Evolutionary conservation across 1,140 invertebrate species (phyloP).

Genomic region (Aphelenchoides avenae): DNA sequence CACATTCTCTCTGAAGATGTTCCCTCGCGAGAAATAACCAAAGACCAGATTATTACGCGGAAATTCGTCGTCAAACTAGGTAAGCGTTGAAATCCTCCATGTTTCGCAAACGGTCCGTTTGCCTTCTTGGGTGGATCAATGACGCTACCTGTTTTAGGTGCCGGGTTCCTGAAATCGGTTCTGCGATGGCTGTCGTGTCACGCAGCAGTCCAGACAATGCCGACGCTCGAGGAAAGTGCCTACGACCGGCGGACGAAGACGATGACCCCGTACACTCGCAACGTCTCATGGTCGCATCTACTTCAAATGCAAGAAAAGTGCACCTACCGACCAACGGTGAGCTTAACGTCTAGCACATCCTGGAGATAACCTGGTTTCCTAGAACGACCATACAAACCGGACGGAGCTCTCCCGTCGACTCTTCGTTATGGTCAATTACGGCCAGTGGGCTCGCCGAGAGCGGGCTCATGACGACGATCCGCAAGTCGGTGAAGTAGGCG

Average conservation of each 20-base stretch:
- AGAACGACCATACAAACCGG: conserved; percentile 10
- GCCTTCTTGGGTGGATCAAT: background rate
- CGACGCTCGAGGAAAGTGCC: conserved; percentile 48
- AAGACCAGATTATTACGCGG: conserved; percentile 47
- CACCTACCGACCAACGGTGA: conserved; percentile 28
- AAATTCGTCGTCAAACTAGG: conserved; percentile 57
- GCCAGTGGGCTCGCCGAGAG: conserved; percentile 34
- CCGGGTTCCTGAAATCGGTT: conserved; percentile 51
- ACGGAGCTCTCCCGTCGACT: conserved; percentile 30
- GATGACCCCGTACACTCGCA: conserved; percentile 51
- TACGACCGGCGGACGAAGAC: conserved; percentile 41
- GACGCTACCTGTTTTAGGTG: conserved; percentile 45
- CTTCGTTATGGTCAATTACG: conserved; percentile 36
- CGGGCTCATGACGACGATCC: conserved; percentile 40
- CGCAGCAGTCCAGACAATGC: conserved; percentile 44
- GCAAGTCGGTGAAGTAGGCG: conserved; percentile 42
- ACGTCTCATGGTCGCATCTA: conserved; percentile 41
- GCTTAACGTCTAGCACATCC: too few relatives aligned
- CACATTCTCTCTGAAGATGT: conserved; percentile 58
- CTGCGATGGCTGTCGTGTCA: conserved; percentile 51
- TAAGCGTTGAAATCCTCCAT: conserved; percentile 17
- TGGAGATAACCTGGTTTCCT: too few relatives aligned
- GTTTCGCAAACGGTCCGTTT: background rate
- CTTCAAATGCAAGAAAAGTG: conserved; percentile 46
- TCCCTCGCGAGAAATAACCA: conserved; percentile 48